phyloP scores from a whole-genome alignment of 2,888 invertebrate genomes.

The Lasioglossum malachurum region DNA sequence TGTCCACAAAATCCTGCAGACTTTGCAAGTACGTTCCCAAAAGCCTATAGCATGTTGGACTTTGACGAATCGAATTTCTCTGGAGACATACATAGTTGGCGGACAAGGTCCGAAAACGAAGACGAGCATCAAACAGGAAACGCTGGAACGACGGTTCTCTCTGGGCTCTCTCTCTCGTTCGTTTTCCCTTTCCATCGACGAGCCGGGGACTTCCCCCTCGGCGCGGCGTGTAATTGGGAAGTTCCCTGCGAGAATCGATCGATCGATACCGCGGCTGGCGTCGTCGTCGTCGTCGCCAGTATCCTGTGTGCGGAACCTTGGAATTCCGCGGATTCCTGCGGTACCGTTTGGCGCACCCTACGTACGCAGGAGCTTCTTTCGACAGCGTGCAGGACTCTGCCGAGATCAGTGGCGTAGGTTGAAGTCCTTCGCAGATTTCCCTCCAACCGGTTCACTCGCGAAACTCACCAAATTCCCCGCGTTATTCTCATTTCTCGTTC shows the following conservation, averaged over 20 bases:
- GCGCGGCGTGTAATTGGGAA: constrained; percentile 65
- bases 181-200: constrained; percentile 25
- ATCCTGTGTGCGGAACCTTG: constrained; percentile 59
- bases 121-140: neutral
- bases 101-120: neutral
- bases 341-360: constrained; percentile 66
- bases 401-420: constrained; percentile 54
- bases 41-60: too few relatives aligned
- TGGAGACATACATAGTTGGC: neutral
- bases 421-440: neutral
- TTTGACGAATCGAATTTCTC: too few relatives aligned
- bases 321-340: constrained; percentile 65
- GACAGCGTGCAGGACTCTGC: constrained; percentile 51
- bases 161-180: neutral
- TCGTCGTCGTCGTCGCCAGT: constrained; percentile 25
- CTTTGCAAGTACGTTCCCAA: too few relatives aligned
- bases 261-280: constrained; percentile 59
- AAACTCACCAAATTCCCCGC: neutral
- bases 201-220: constrained; percentile 19
- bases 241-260: constrained; percentile 58
- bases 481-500: neutral
- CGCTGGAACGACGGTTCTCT: neutral
- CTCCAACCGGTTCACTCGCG: neutral
- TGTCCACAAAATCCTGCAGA: too few relatives aligned
- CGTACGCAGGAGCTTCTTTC: constrained; percentile 58